phyloP scores from a whole-genome alignment of 2,797 vertebrate species.

The Neomorphus geoffroyi region DNA sequence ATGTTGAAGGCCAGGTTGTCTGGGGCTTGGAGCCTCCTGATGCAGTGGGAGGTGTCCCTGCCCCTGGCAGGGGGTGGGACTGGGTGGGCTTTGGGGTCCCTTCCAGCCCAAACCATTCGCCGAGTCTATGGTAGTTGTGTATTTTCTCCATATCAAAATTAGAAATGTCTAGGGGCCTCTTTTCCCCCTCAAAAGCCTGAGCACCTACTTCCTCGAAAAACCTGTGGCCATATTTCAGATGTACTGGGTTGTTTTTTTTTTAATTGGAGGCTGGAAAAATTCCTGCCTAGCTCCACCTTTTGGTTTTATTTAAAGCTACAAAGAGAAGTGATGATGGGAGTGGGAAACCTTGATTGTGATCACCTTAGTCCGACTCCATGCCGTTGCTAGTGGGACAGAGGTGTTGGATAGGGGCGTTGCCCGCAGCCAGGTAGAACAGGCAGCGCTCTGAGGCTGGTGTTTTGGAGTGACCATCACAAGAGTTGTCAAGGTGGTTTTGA shows the following conservation, averaged over 20 bases:
- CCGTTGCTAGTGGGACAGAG: not conserved
- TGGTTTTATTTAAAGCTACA: not conserved
- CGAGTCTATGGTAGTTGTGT: no score
- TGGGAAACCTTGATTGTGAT: slow-evolving; percentile 46
- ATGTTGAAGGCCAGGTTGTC: no score
- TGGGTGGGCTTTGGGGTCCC: no score
- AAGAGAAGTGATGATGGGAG: slow-evolving; percentile 26
- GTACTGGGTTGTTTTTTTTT: not conserved
- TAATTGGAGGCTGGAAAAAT: not conserved
- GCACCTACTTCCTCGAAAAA: not conserved
- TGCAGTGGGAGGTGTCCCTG: no score
- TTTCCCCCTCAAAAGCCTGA: slow-evolving; percentile 69
- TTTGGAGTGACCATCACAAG: not conserved
- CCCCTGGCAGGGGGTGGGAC: no score
- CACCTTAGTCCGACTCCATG: no score
- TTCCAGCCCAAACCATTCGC: no score
- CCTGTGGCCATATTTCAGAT: not conserved
- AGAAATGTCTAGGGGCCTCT: no score
- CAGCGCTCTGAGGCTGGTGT: slow-evolving; percentile 27
- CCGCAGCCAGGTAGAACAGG: no score
- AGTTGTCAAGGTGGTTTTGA: no score
- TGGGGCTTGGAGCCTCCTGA: no score
- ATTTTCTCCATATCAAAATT: no score
- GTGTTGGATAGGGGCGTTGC: not conserved
- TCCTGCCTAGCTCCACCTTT: not conserved